These are phyloP conservation scores for Caradrina kadenii DNA, from an alignment of 2,888 invertebrate genomes.

Conservation along the genomic window DNA sequence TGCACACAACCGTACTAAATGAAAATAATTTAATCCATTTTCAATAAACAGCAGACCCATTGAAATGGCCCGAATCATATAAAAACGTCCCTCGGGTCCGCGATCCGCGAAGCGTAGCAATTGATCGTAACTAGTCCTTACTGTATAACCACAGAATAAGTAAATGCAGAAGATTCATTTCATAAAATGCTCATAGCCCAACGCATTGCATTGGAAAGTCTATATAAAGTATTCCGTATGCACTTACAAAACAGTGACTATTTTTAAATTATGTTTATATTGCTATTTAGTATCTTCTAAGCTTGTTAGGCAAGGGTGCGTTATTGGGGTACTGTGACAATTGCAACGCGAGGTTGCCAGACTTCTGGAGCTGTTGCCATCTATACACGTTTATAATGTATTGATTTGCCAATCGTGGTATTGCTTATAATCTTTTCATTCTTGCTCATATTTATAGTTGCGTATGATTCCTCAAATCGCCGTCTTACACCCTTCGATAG, in stretches of 20 bases:
- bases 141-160: neutral
- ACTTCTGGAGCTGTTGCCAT: slow-evolving; percentile 28
- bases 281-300: slow-evolving; percentile 6
- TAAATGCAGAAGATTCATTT: slow-evolving; percentile 2
- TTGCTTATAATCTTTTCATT: neutral
- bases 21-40: slow-evolving; percentile 7
- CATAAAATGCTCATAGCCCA: neutral
- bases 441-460: neutral
- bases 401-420: neutral
- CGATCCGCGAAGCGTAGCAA: slow-evolving; percentile 28
- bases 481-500: neutral
- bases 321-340: slow-evolving; percentile 32
- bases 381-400: slow-evolving; percentile 4
- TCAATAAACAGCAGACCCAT: slow-evolving; percentile 29
- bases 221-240: neutral
- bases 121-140: slow-evolving; percentile 25
- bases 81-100: slow-evolving; percentile 26
- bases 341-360: slow-evolving; percentile 35
- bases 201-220: neutral
- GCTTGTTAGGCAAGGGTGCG: slow-evolving; percentile 10
- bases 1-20: neutral
- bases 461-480: too few species aligned
- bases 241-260: neutral
- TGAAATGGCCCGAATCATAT: slow-evolving; percentile 21
- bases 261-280: neutral